These are phyloP conservation scores for Antigone vipio DNA, from an alignment of 2,113 vertebrate species.

Conservation along the genomic window DNA sequence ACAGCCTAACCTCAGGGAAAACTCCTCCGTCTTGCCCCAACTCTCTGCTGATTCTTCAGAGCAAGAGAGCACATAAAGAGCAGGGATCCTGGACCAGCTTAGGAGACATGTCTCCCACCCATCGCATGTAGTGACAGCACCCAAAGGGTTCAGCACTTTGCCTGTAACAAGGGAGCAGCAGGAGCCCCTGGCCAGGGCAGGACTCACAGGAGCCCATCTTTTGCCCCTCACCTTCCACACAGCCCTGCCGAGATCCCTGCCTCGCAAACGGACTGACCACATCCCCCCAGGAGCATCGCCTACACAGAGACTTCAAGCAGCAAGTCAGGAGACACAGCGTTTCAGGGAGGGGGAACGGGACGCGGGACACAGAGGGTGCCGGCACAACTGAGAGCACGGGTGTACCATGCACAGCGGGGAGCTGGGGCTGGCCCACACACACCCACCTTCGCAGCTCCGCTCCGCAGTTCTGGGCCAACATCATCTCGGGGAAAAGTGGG, in stretches of 20 bases:
- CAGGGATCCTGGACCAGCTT: not conserved
- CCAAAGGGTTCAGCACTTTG: not conserved
- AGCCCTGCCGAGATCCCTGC: not conserved
- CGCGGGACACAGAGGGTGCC: not conserved
- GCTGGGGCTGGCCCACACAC: not conserved
- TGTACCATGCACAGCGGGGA: not conserved
- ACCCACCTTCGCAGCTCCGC: rapidly evolving
- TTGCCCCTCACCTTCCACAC: not conserved
- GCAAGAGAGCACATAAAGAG: rapidly evolving
- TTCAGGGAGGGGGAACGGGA: not conserved
- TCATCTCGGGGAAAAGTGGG: not conserved
- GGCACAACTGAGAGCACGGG: not conserved
- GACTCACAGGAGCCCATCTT: not conserved
- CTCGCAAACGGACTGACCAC: rapidly evolving
- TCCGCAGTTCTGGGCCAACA: not conserved
- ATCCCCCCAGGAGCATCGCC: not conserved
- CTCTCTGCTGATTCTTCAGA: not conserved
- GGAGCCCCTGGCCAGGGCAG: not conserved
- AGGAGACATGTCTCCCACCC: not conserved
- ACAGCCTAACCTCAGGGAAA: not conserved
- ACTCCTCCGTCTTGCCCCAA: not conserved
- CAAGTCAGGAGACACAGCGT: not conserved
- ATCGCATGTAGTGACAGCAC: rapidly evolving
- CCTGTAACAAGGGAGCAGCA: not conserved
- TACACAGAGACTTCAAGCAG: not conserved